Conservation (phyloP, 2,888 invertebrate species). For the Ernsta delagoae region DNA sequence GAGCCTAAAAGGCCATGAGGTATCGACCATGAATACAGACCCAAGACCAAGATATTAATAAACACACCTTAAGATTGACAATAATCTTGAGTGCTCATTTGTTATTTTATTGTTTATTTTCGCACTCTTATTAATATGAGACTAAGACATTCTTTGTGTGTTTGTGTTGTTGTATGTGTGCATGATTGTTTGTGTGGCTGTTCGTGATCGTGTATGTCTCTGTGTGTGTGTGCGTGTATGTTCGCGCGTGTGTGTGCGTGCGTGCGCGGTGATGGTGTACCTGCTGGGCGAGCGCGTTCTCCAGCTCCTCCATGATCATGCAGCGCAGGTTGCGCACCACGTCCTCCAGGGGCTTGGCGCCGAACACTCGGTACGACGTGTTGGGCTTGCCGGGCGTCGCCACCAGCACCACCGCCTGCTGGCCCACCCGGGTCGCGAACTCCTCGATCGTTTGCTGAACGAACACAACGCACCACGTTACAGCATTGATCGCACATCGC, state of each 20-base stretch:
- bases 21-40: too few relatives aligned
- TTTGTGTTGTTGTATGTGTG: neutral
- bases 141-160: too few relatives aligned
- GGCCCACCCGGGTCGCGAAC: constrained; percentile 98
- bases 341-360: constrained; percentile 98
- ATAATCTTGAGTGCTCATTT: too few relatives aligned
- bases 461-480: neutral
- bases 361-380: constrained; percentile 98
- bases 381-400: constrained; percentile 98
- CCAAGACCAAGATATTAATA: too few relatives aligned
- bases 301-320: constrained; percentile 97
- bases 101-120: too few relatives aligned
- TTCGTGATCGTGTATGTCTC: neutral
- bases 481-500: too few relatives aligned
- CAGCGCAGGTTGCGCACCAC: constrained; percentile 95
- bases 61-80: too few relatives aligned
- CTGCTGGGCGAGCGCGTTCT: constrained; percentile 96
- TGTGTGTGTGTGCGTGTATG: constrained; percentile 14
- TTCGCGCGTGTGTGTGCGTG: neutral
- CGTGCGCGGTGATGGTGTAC: constrained; percentile 51
- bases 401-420: constrained; percentile 97
- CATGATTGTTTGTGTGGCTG: neutral
- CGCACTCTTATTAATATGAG: too few relatives aligned
- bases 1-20: too few relatives aligned
- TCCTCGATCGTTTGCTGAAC: constrained; percentile 96